Evolutionary conservation across 1,140 invertebrate species (phyloP), one percentile per base, ranked within the genome.

Genomic region (Cotesia glomerata): DNA sequence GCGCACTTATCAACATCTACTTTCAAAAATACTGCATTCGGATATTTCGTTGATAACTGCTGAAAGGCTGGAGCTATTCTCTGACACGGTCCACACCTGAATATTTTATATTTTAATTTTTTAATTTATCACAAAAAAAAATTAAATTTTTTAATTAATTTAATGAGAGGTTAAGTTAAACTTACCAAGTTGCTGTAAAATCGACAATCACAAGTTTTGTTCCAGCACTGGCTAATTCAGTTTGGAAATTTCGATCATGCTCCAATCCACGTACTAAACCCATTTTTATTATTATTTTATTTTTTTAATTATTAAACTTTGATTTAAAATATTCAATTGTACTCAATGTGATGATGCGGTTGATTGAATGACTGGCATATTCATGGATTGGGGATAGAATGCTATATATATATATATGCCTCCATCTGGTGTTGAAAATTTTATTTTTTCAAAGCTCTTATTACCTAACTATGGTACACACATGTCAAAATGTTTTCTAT

Each of bases 81-180:
- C 80, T 94, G 93, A 83, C 97, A 99, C 0, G 97, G 97, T n/a
- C 95, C 95, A 88, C 97, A 97, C 95, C 95, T 97, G 73, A 36
- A 81, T 82, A 35, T 67, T 34, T 63, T 7, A 34, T 26, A 49
- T 35, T 63, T 56, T n/a, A 71, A 64, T 71, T 8, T 39, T 9
- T 5, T 54, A 9, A 54, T 5, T 59, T 59, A 26, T 56, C 9
- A 56, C 16, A 7, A 13, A 26, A 59, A 59, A 14, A 32, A 32
- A n/a, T 14, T 11, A 14, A 62, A n/a, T 14, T 52, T 52, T 45
- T 62, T 3, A 13, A 59, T 54, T 66, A 34, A 59, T 5, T 32
- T 56, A 32, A 63, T 34, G 67, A n/a, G 62, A 64, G 54, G 74
- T 84, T 83, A 84, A 77, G 79, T 79, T 54, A 77, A 66, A 78